Evolutionary conservation across 2,113 vertebrate genomes (phyloP), one percentile per base, ranked within the genome.

Genomic region (Arenaria interpres): DNA sequence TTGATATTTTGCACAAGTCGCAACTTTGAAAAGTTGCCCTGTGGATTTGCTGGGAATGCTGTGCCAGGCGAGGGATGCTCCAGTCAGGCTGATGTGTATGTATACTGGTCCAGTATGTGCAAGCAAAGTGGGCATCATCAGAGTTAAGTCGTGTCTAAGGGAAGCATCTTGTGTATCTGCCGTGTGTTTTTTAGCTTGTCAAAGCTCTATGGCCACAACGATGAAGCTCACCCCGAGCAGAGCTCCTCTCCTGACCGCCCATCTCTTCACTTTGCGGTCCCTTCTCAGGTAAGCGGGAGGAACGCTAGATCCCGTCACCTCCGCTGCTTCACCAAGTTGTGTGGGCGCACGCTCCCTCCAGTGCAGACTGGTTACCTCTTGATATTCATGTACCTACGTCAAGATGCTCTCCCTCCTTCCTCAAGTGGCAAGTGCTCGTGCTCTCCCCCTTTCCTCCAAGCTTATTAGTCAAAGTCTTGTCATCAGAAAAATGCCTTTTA

Each of bases 211-310:
- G 45, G 45, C 46, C 94, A 16, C 63, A 8, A 15, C 1, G 39
- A 89, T 32, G 97, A 90, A 86, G 71, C 73, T 48, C 96, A 96
- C 15, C 68, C 74, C 6, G 74, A 77, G 79, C 84, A 45, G 43
- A 92, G 72, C 69, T 95, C 90, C 3, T 96, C 97, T 33, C 50
- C 96, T 81, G 97, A 97, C 60, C 74, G 80, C 35, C 53, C 89
- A 3, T 46, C 91, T 64, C 86, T 89, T 74, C 97, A 57, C 33
- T 85, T 91, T n/a, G 54, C 22, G 7, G 84, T 90, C 59, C 75
- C 86, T 50, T 85, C 95, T 46, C 98, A 98, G 98, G 98, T 98
- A 96, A 91, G 96, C 27, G 45, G 66, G 35, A 50, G 68, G 17
- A 32, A 45, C 22, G 5, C 33, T 53, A 3, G 15, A 3, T 39